Evolutionary conservation across 1,140 invertebrate genomes (phyloP).

Genomic region (Heliconius congener): DNA sequence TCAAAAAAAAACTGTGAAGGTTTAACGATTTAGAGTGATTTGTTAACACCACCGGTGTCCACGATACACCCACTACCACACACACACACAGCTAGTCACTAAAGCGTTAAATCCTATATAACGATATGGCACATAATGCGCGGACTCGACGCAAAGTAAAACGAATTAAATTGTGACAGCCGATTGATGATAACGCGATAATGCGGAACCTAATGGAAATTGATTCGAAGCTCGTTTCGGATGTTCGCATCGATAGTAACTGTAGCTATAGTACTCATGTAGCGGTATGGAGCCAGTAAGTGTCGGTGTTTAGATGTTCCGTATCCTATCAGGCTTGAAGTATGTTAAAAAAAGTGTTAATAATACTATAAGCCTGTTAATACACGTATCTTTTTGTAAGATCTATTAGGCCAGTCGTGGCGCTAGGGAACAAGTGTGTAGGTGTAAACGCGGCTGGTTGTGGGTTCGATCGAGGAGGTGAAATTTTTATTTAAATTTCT

Average conservation of each 20-base stretch:
- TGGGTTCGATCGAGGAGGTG: no score
- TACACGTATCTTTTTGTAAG: no score
- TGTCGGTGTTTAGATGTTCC: not conserved
- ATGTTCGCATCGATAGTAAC: not conserved
- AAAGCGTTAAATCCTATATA: slow-evolving; percentile 16
- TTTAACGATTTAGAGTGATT: no score
- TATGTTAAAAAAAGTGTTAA: not conserved
- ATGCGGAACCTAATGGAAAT: slow-evolving; percentile 23
- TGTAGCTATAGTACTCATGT: not conserved
- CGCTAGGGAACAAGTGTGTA: no score
- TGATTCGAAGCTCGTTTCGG: slow-evolving; percentile 7
- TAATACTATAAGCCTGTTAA: no score
- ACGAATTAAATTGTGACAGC: slow-evolving; percentile 24
- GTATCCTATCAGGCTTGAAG: not conserved
- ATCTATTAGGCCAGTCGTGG: no score
- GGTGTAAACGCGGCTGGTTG: no score
- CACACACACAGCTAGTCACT: not conserved
- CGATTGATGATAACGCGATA: slow-evolving; percentile 32
- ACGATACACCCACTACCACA: not conserved
- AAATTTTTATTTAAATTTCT: no score
- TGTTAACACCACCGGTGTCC: not conserved
- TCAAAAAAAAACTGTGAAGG: no score
- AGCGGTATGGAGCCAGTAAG: not conserved
- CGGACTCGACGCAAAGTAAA: slow-evolving; percentile 17
- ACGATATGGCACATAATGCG: not conserved